phyloP scores from a whole-genome alignment of 2,888 invertebrate genomes.

The Meiosimyza platycephala region DNA sequence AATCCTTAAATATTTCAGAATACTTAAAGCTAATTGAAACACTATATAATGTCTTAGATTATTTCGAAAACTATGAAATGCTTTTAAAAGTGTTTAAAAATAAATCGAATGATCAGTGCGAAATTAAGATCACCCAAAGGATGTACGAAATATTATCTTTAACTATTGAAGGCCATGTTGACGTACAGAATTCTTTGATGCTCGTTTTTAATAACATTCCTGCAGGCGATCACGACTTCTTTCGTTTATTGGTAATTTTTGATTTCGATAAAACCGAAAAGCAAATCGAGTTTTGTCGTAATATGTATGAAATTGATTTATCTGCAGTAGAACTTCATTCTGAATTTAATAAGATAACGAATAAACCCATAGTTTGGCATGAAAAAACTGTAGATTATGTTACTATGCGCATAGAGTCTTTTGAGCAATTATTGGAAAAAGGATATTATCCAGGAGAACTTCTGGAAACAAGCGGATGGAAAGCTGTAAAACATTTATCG shows the following conservation, averaged over 20 bases:
- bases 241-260: conserved; percentile 48
- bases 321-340: neutral
- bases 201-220: conserved; percentile 41
- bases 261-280: neutral
- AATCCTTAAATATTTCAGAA: conserved; percentile 49
- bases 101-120: neutral
- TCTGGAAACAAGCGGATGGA: conserved; percentile 48
- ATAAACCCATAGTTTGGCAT: conserved; percentile 26
- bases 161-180: conserved; percentile 8
- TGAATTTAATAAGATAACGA: neutral
- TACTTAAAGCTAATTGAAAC: conserved; percentile 55
- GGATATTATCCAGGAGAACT: conserved; percentile 38
- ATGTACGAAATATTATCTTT: conserved; percentile 47
- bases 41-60: conserved; percentile 53
- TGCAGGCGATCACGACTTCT: conserved; percentile 49
- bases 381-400: conserved; percentile 49
- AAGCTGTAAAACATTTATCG: conserved; percentile 43
- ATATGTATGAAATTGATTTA: conserved; percentile 44
- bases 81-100: conserved; percentile 16
- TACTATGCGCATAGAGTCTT: neutral
- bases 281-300: conserved; percentile 41
- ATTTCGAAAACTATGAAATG: conserved; percentile 34
- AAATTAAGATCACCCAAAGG: conserved; percentile 34
- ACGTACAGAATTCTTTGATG: neutral
- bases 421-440: conserved; percentile 16